These are phyloP conservation scores for Sinocyclocheilus grahami DNA, from an alignment of 2,113 vertebrate species.

Conservation along the genomic window DNA sequence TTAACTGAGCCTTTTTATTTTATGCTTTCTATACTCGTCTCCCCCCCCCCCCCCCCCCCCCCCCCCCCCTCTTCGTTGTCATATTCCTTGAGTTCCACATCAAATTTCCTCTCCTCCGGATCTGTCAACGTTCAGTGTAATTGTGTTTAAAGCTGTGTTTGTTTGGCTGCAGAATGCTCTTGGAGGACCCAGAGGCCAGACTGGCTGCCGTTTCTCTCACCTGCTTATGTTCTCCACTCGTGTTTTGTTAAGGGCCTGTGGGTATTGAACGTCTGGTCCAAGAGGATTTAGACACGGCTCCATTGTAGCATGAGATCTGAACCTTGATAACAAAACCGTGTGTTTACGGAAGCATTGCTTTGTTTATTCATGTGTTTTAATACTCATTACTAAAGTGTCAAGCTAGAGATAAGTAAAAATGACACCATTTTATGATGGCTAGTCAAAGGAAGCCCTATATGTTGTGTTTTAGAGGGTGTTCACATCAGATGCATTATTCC, in stretches of 20 bases:
- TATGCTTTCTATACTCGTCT: not conserved
- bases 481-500: not conserved
- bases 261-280: conserved; percentile 17
- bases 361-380: conserved; percentile 28
- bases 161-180: conserved; percentile 45
- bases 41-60: too few relatives aligned
- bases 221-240: conserved; percentile 34
- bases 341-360: conserved; percentile 19
- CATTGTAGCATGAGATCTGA: conserved; percentile 17
- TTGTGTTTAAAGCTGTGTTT: conserved; percentile 43
- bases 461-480: not conserved
- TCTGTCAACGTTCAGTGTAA: conserved; percentile 29
- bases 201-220: conserved; percentile 39
- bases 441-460: not conserved
- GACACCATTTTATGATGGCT: not conserved
- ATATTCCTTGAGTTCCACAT: conserved; percentile 24
- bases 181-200: conserved; percentile 10
- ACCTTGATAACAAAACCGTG: conserved; percentile 1
- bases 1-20: not conserved
- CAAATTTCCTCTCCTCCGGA: not conserved
- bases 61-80: not conserved
- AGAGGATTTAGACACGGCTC: conserved; percentile 35
- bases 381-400: not conserved
- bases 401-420: not conserved
- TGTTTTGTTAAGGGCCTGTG: conserved; percentile 37